Percentiles rank a stretch among this genome's conserved stretches.
Conservation (phyloP, 2,797 vertebrate genomes). For the Chelmon rostratus region DNA sequence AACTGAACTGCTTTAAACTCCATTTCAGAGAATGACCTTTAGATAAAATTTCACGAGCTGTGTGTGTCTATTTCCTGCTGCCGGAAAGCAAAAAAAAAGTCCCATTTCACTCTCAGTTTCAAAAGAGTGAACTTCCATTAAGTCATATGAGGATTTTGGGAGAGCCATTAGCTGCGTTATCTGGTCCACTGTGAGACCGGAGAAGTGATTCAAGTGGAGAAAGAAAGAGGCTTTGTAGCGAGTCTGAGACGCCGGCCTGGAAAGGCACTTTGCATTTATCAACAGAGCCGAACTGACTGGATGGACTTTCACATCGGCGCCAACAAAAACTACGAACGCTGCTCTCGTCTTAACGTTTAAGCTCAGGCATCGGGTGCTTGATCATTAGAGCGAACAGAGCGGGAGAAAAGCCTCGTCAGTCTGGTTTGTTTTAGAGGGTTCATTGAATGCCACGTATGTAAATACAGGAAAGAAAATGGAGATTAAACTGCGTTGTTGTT, state of each 20-base stretch:
- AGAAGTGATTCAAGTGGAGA: constrained; percentile 19
- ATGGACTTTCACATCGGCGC: background rate
- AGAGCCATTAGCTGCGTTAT: constrained; percentile 51
- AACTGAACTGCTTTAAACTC: background rate
- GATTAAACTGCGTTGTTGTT: background rate
- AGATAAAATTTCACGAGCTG: background rate
- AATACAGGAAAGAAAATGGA: too few relatives aligned
- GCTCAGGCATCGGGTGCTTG: background rate
- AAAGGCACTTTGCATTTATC: constrained; percentile 29
- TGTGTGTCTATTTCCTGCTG: constrained; percentile 17
- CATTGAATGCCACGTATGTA: background rate
- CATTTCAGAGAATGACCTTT: constrained; percentile 39
- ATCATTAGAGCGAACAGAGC: background rate
- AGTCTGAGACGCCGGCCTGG: constrained; percentile 8
- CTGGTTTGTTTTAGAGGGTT: background rate
- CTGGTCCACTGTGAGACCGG: constrained; percentile 23
- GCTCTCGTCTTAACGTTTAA: too few relatives aligned
- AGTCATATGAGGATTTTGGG: constrained; percentile 35
- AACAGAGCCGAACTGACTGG: background rate
- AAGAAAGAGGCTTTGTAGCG: constrained; percentile 41
- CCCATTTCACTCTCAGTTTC: constrained; percentile 36
- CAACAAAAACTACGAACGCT: background rate
- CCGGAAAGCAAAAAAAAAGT: constrained; percentile 8
- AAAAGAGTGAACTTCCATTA: constrained; percentile 50
- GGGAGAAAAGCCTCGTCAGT: background rate